phyloP scores from a whole-genome alignment of 2,797 vertebrate genomes.

The Galagoides demidoff region DNA sequence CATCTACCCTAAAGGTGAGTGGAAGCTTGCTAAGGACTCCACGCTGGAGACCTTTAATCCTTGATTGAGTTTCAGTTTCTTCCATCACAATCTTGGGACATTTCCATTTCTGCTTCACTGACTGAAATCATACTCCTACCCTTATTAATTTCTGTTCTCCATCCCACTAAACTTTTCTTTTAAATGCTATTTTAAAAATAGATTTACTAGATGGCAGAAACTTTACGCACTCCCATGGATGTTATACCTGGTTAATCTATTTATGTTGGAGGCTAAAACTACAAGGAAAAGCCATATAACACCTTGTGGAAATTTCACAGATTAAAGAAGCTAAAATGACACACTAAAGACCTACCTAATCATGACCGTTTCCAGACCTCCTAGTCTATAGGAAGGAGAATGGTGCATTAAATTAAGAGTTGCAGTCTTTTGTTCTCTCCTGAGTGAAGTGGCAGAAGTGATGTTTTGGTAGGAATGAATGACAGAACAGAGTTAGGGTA shows the following conservation, averaged over 20 bases:
- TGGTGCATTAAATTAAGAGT: constrained; percentile 26
- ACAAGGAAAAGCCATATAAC: background rate
- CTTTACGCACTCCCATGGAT: background rate
- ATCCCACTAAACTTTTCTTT: background rate
- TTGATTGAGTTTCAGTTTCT: constrained; percentile 29
- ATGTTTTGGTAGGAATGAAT: background rate
- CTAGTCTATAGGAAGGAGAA: background rate
- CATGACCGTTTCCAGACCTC: background rate
- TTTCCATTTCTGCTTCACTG: constrained; percentile 31
- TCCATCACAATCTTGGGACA: background rate
- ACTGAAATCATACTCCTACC: background rate
- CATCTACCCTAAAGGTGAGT: background rate
- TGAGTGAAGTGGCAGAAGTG: constrained; percentile 12
- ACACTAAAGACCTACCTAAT: background rate
- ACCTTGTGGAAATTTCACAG: background rate
- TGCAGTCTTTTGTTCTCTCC: constrained; percentile 35
- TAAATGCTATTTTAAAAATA: background rate
- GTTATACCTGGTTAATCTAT: background rate
- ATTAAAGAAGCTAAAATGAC: constrained; percentile 19
- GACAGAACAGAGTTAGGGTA: constrained; percentile 2
- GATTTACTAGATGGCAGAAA: background rate
- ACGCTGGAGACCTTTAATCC: background rate
- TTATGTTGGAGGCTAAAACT: constrained; percentile 16
- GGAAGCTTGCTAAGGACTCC: background rate
- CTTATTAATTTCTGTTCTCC: background rate